Evolutionary conservation across 2,797 vertebrate genomes (phyloP).

Genomic region (Pangasius mekongensis): DNA sequence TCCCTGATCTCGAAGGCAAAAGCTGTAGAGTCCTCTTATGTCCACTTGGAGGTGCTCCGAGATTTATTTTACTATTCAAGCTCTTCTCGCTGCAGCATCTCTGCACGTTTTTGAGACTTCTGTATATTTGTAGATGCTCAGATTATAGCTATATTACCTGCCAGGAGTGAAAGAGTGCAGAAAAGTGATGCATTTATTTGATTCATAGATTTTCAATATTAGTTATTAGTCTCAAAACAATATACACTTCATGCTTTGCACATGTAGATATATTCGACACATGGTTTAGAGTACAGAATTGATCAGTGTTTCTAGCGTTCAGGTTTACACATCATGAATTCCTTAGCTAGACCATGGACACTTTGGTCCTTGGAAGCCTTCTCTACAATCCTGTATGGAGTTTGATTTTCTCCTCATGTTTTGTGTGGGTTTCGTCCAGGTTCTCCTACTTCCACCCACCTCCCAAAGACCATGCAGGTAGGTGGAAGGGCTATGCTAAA

Average conservation of each 20-base stretch:
- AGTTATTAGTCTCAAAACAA: background rate
- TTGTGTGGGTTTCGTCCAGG: background rate
- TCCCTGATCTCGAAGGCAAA: background rate
- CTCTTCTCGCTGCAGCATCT: background rate
- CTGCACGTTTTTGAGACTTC: background rate
- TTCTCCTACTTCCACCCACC: background rate
- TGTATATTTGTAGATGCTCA: background rate
- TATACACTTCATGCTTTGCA: too few relatives aligned
- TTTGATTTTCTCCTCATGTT: background rate
- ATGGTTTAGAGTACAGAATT: background rate
- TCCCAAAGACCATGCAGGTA: background rate
- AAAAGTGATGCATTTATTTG: background rate
- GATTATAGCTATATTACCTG: background rate
- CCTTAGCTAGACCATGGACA: background rate
- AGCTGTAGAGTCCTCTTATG: background rate
- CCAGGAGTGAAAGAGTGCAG: background rate
- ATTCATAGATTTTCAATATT: background rate
- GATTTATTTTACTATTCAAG: background rate
- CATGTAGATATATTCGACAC: background rate
- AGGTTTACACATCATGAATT: background rate
- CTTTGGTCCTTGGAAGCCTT: background rate
- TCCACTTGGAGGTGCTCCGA: constrained; percentile 35
- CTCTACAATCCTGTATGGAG: background rate
- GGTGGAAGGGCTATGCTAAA: background rate
- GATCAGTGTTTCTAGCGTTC: background rate